phyloP scores from a whole-genome alignment of 2,113 vertebrate species.

The Hydrochoerus hydrochaeris region DNA sequence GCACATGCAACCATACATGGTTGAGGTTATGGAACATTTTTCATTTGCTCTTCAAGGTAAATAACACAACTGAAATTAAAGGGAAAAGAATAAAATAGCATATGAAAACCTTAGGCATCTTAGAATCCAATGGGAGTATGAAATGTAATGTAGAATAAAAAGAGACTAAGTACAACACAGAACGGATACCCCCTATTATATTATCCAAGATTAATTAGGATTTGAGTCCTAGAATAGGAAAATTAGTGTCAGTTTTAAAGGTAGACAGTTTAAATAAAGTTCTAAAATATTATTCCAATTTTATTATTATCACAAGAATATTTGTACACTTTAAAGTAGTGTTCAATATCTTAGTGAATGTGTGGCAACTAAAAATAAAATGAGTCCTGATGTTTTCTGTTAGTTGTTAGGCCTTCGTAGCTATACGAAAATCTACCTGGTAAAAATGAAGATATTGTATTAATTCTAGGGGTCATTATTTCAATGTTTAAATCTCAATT shows the following conservation, averaged over 20 bases:
- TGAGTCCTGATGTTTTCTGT: background rate
- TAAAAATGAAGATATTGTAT: background rate
- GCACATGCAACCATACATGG: background rate
- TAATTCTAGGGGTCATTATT: background rate
- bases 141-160: background rate
- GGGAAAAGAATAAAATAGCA: background rate
- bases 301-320: constrained; percentile 27
- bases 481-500: background rate
- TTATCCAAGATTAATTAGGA: background rate
- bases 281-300: background rate
- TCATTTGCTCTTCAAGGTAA: background rate
- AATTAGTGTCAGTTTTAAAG: background rate
- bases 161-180: background rate
- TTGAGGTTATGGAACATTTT: background rate
- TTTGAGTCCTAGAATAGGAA: background rate
- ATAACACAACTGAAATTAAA: constrained; percentile 19
- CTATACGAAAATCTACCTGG: background rate
- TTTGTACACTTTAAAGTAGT: background rate
- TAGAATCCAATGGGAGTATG: background rate
- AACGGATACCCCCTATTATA: background rate
- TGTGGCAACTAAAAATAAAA: background rate
- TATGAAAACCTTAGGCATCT: background rate
- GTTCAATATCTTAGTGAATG: background rate
- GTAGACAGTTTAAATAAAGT: background rate
- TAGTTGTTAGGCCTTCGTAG: background rate